Conservation (phyloP, 1,140 invertebrate species). For the Trichonephila clavipes region DNA sequence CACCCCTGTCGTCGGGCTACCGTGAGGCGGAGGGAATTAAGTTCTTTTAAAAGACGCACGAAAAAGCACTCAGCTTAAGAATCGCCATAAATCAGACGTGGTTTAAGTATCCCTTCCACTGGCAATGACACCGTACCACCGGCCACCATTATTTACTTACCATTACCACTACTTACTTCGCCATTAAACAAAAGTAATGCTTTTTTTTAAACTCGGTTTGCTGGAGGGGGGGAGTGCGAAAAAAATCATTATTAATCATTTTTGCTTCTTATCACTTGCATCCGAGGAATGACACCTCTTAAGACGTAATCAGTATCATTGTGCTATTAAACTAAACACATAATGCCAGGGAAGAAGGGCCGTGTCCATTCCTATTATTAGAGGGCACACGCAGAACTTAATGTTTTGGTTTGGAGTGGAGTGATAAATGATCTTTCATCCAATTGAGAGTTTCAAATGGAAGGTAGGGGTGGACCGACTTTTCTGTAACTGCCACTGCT, state of each 20-base stretch:
- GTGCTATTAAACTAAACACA: slow-evolving; percentile 73
- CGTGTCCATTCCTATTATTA: slow-evolving; percentile 51
- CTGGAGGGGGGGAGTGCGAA: background rate
- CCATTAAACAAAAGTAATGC: slow-evolving; percentile 68
- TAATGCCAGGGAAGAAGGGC: slow-evolving; percentile 31
- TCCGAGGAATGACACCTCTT: slow-evolving; percentile 47
- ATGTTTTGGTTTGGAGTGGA: slow-evolving; percentile 32
- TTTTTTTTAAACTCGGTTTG: slow-evolving; percentile 2
- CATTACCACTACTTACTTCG: slow-evolving; percentile 44
- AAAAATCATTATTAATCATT: slow-evolving; percentile 71
- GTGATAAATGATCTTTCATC: slow-evolving; percentile 63
- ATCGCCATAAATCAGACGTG: slow-evolving; percentile 65
- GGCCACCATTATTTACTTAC: slow-evolving; percentile 40
- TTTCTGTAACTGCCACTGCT: slow-evolving; percentile 27
- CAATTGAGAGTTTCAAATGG: slow-evolving; percentile 40
- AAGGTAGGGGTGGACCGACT: slow-evolving; percentile 15
- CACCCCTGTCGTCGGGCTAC: slow-evolving; percentile 33
- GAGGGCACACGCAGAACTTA: slow-evolving; percentile 15
- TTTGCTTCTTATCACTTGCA: slow-evolving; percentile 26
- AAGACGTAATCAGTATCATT: slow-evolving; percentile 68
- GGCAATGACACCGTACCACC: slow-evolving; percentile 52
- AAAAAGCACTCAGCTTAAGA: slow-evolving; percentile 63
- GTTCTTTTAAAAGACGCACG: slow-evolving; percentile 64
- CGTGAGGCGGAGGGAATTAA: slow-evolving; percentile 58
- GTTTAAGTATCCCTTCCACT: slow-evolving; percentile 50